Base-by-base conservation (phyloP, 2,888 invertebrate genomes). In the Drosophila kambysellisi region DNA sequence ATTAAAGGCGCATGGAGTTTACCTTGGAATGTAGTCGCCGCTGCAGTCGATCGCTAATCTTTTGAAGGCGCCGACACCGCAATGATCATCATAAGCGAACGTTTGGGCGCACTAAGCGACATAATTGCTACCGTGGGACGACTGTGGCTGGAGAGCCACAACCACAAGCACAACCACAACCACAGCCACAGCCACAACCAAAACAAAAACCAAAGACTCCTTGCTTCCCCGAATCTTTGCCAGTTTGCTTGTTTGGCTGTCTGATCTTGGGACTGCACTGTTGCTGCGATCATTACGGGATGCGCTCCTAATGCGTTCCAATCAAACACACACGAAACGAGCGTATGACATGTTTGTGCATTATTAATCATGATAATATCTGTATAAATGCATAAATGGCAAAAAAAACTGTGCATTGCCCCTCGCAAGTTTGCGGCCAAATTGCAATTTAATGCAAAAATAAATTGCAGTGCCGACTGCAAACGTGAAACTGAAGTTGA, bases 371-470 rank as follows among this genome's bases (percentile, higher is more conserved):
- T 85, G 86, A 91, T 91, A 92, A 92, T 92, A 91, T 92, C 92
- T 92, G 92, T 85, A 91, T 91, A 92, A 92, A 91, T 91, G 92
- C 29, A 56, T 56, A 56, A 56, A 56, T 56, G 56, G 56, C 82
- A 83, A 80, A 84, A 85, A 82, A 91, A 82, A 15, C 90, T 81
- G 79, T 81, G 81, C 75, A 71, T 53, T 60, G 56, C 53, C 53
- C 48, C 70, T 46, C 69, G 48, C 58, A 37, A 52, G 48, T 52
- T 70, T 52, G 41, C 50, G 54, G 46, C 91, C 91, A 88, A 87
- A 93, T 93, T 91, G 91, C 93, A 91, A 92, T 93, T 92, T 92
- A 92, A 92, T 92, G 92, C 88, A 92, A 90, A 92, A 92, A 92
- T 92, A 92, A 92, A 92, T 92, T 92, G 92, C 92, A 89, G 48